Evolutionary conservation across 2,113 vertebrate genomes (phyloP).

Genomic region (Tichodroma muraria): DNA sequence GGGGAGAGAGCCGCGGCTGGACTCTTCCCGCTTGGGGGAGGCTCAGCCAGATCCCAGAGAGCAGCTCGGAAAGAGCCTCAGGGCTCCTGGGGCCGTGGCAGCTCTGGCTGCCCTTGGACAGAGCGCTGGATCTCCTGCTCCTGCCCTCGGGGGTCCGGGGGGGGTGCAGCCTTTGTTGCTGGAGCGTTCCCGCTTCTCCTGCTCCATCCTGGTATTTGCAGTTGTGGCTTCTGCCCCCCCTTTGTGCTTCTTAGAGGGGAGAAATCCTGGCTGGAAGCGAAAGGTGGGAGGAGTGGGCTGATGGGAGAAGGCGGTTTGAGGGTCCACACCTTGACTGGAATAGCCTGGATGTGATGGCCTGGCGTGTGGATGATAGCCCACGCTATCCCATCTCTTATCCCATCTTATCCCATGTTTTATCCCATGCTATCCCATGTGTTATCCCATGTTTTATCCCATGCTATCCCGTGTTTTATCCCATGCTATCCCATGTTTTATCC

Average conservation of each 20-base stretch:
- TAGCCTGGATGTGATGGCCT: too few species aligned
- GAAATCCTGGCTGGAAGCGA: neutral
- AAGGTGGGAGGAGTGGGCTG: neutral
- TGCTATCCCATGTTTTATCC: too few species aligned
- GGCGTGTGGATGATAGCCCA: too few species aligned
- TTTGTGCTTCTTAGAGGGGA: rapidly evolving
- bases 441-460: neutral
- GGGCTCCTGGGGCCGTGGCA: too few species aligned
- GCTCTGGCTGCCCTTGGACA: neutral
- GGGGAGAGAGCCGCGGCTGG: too few species aligned
- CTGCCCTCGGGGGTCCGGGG: neutral
- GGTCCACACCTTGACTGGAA: neutral
- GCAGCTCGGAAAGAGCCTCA: too few species aligned
- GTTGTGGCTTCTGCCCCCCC: neutral
- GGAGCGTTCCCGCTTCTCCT: neutral
- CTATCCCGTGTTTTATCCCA: too few species aligned
- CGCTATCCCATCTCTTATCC: rapidly evolving
- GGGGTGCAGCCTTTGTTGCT: rapidly evolving
- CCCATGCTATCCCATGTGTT: neutral
- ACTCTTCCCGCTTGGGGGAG: too few species aligned
- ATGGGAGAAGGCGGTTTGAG: neutral
- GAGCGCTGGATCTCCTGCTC: neutral
- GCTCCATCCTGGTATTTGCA: rapidly evolving
- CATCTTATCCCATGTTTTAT: too few species aligned
- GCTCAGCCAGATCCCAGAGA: too few species aligned